Evolutionary conservation across 2,797 vertebrate genomes (phyloP), one percentile per base, ranked within the genome.

Genomic region (Tolypeutes matacus): DNA sequence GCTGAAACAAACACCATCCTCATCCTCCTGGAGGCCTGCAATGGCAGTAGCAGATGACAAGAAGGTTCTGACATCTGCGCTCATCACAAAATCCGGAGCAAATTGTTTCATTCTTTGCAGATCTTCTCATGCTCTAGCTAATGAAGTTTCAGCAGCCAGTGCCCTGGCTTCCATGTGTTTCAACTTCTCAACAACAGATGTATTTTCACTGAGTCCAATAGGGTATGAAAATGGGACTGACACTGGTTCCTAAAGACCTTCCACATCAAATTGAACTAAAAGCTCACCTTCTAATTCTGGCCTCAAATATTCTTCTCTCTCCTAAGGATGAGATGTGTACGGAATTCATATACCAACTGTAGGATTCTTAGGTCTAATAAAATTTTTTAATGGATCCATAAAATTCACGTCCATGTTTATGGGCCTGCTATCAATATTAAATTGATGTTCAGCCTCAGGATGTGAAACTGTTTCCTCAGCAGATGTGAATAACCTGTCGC

Each of bases 31-130:
- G 46, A 46, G 46, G 46, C 46, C 46, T 46, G 46, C 46, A 46
- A 9, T 46, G 46, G 46, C 46, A 46, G 46, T 8, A 46, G 46
- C 2, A 46, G 46, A 46, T 46, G 46, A 46, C 1, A 8, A 46
- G 46, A 8, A 46, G 46, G 7, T 46, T 46, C 46, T 46, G 46
- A 46, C 46, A 46, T n/a, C n/a, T n/a, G n/a, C n/a, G n/a, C n/a
- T n/a, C n/a, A n/a, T 46, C 46, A 46, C 46, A 46, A 46, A 46
- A 46, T 46, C 46, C 46, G 7, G 5, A 46, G 99, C 99, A 98
- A 99, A 98, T 64, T 98, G 98, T 96, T 98, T 99, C 97, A 99
- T 99, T 98, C 98, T 99, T 58, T 99, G 98, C 49, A 99, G 98
- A 96, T 99, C 99, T 10, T 99, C 99, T 70, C 98, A 98, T 11